Evolutionary conservation across 2,113 vertebrate species (phyloP), one percentile per base, ranked within the genome.

Genomic region (Lasiurus borealis): DNA sequence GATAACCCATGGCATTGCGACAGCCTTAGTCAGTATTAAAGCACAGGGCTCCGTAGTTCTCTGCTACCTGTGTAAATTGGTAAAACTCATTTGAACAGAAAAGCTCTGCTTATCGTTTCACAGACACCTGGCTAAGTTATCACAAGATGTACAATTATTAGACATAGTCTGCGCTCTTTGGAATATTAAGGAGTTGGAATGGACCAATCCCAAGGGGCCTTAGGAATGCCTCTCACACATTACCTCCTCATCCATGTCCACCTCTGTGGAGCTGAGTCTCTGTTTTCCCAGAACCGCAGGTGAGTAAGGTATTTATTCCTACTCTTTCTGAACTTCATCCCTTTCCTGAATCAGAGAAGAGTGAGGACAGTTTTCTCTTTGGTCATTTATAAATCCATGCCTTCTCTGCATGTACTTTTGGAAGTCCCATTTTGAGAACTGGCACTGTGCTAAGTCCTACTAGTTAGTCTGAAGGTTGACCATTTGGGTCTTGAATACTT

Each of bases 211-310:
- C 19, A 54, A 78, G 13, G 5, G 9, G 3, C 14, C 7, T 50
- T 23, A 40, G 52, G 1, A 36, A 36, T 50, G 16, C 5, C 2
- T 29, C 0, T 34, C n/a, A 0, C 19, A 0, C 0, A 34, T 84
- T 1, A 14, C 25, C 11, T 73, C 50, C 16, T 76, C 34, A 5
- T 19, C 0, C 5, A 15, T 9, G 14, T 18, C 25, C 1, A 34
- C 16, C 36, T 40, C 23, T 5, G 7, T 62, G 6, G 11, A 27
- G 44, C 15, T 44, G 10, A 2, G 31, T 81, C n/a, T 88, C 64
- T 66, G 9, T 59, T 59, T 48, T 77, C 77, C 12, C 36, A 64
- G 14, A 87, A 82, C 16, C 40, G 31, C 27, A 31, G 6, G n/a
- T 76, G 69, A 14, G 8, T 5, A 14, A 72, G 40, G 8, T 15